phyloP scores from a whole-genome alignment of 2,888 invertebrate genomes.

The Adelphocoris suturalis region DNA sequence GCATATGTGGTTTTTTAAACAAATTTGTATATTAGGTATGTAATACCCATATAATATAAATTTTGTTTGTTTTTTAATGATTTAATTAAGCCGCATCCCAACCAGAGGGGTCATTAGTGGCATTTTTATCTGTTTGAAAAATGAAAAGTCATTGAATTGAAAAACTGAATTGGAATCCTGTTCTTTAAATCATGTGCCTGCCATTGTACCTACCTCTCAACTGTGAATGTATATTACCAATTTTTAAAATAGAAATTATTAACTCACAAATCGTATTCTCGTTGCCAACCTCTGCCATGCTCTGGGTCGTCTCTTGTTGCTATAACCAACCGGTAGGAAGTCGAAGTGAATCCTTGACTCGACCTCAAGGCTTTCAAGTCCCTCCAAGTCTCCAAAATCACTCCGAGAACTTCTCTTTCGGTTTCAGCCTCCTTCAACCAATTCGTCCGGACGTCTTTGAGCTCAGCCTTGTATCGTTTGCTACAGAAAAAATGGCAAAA shows the following conservation, averaged over 20 bases:
- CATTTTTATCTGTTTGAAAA: too few species aligned
- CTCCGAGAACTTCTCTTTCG: constrained; percentile 81
- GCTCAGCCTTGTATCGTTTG: constrained; percentile 77
- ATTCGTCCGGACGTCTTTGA: constrained; percentile 80
- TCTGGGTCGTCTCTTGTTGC: constrained; percentile 79
- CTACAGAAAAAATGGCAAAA: constrained; percentile 9
- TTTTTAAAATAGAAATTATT: not conserved
- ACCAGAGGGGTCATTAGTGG: too few species aligned
- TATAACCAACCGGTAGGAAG: constrained; percentile 83
- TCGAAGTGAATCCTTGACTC: constrained; percentile 82
- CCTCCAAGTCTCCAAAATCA: constrained; percentile 83
- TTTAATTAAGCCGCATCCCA: too few species aligned
- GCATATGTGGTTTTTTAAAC: too few species aligned
- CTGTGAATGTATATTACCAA: too few species aligned
- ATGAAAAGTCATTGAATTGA: too few species aligned
- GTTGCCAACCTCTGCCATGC: constrained; percentile 79
- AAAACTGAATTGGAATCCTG: too few species aligned
- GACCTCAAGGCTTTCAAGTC: constrained; percentile 85
- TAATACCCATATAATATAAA: too few species aligned
- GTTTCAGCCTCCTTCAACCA: constrained; percentile 81
- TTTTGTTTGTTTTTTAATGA: too few species aligned
- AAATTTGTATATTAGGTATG: too few species aligned
- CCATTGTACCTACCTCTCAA: too few species aligned
- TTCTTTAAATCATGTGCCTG: too few species aligned
- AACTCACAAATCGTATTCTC: constrained; percentile 77